A percentile compares a stretch with the other conserved stretches of the same genome.
These are phyloP conservation scores for Epinephelus coioides DNA, from an alignment of 2,797 vertebrate species.

Conservation along the genomic window DNA sequence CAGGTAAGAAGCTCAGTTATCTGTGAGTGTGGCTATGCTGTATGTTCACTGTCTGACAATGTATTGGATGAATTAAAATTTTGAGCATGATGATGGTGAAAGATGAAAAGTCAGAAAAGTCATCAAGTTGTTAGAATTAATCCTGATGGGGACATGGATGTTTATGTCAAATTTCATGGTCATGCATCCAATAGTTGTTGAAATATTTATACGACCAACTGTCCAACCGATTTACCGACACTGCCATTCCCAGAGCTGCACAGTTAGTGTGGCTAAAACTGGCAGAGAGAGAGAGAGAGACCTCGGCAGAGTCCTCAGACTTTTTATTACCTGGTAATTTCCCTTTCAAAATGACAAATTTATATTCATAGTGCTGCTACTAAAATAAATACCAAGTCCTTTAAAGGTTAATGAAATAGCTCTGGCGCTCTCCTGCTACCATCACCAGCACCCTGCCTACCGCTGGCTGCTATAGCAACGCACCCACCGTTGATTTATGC, in stretches of 20 bases:
- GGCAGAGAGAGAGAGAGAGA: not conserved
- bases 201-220: constrained; percentile 1
- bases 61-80: not conserved
- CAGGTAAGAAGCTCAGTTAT: no score
- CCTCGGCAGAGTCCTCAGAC: constrained; percentile 12
- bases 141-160: not conserved
- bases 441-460: constrained; percentile 47
- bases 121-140: not conserved
- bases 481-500: constrained; percentile 78
- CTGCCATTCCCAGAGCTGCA: not conserved
- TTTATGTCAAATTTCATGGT: not conserved
- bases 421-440: constrained; percentile 51
- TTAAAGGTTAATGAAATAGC: constrained; percentile 86
- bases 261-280: not conserved
- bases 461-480: constrained; percentile 77
- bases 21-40: no score
- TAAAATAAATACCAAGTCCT: constrained; percentile 82
- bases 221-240: not conserved
- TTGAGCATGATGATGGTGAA: not conserved
- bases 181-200: not conserved
- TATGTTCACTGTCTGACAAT: no score
- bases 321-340: constrained; percentile 76
- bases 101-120: not conserved
- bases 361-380: constrained; percentile 77
- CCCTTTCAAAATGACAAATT: constrained; percentile 73